A percentile compares a stretch with the other conserved stretches of the same genome.
phyloP scores from a whole-genome alignment of 2,888 invertebrate genomes.

The Eubasilissa splendida region DNA sequence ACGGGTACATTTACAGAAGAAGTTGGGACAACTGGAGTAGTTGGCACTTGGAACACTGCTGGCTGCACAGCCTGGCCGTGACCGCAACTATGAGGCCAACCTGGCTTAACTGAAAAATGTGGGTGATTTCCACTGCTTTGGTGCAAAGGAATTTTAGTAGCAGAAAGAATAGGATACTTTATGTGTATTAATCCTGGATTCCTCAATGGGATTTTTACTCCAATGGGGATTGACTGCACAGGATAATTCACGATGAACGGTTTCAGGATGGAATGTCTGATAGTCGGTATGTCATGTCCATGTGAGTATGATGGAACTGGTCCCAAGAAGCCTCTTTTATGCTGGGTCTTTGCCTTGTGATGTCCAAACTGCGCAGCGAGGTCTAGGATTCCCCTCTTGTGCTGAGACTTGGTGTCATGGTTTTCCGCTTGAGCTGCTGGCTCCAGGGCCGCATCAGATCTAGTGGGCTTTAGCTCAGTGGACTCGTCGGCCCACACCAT shows the following conservation, averaged over 20 bases:
- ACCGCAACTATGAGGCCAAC: conserved; percentile 60
- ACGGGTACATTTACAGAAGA: conserved; percentile 60
- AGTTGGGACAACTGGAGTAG: conserved; percentile 43
- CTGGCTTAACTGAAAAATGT: conserved; percentile 61
- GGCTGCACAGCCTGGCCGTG: conserved; percentile 26
- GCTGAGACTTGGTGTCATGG: conserved; percentile 2
- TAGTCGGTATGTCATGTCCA: conserved; percentile 69
- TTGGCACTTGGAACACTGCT: conserved; percentile 57
- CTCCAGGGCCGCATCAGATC: not conserved
- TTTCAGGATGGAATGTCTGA: conserved; percentile 70
- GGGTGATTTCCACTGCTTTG: conserved; percentile 66
- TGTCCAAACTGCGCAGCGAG: conserved; percentile 3
- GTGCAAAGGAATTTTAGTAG: conserved; percentile 60
- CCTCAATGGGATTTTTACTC: conserved; percentile 68
- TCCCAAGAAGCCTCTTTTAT: conserved; percentile 68
- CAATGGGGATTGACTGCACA: conserved; percentile 67
- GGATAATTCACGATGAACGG: conserved; percentile 70
- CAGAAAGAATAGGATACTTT: not conserved
- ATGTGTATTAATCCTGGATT: conserved; percentile 60
- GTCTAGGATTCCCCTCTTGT: conserved; percentile 19
- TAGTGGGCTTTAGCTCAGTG: conserved; percentile 13
- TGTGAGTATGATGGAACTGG: conserved; percentile 69
- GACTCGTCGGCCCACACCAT: conserved; percentile 29
- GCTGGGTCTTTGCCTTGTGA: conserved; percentile 60
- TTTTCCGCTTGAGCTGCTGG: conserved; percentile 12